Base-by-base conservation (phyloP, 2,888 invertebrate genomes). In the Bugulina stolonifera region DNA sequence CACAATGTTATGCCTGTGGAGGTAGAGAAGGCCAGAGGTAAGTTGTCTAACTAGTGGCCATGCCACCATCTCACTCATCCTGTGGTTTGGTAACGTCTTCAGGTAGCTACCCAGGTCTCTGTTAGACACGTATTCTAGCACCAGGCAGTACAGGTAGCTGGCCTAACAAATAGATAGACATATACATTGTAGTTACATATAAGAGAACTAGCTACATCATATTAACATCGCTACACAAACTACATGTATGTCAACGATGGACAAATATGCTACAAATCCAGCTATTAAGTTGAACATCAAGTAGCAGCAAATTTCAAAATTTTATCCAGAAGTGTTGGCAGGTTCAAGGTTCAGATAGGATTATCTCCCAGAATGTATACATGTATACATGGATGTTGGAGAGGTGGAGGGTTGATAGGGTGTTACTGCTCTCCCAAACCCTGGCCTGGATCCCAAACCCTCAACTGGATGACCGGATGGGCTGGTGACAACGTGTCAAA, bases 51-150 rank as follows among this genome's bases (percentile, higher is more conserved):
- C 88, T 77, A 89, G 89, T 18, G 85, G 82, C 76, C 87, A 85
- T 35, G 89, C 87, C 74, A 86, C 82, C 73, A 84, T 81, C 83
- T 89, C 89, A 73, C 87, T 87, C 79, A 88, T 85, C 83, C 87
- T 87, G 79, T 86, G 87, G 81, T 81, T 82, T 72, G 85, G 85
- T 77, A 88, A 88, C n/a, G 86, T 85, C 80, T 88, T 88, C 79
- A 90, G 88, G 84, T 88, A 88, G 69, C 86, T 86, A 82, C 89
- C 89, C 75, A 91, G 87, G 84, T 91, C 90, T 23, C 90, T 90
- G 72, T 91, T 91, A 69, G 88, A 86, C 22, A 90, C 90, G 77
- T 90, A 87, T 84, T 91, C 91, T 83, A 89, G 89, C 79, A 90
- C 90, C 79, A 91, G 87, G 84, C 90, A 91, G 81, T 91, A 89